Evolutionary conservation across 2,113 vertebrate genomes (phyloP), one percentile per base, ranked within the genome.

Genomic region (Cranoglanis bouderius): DNA sequence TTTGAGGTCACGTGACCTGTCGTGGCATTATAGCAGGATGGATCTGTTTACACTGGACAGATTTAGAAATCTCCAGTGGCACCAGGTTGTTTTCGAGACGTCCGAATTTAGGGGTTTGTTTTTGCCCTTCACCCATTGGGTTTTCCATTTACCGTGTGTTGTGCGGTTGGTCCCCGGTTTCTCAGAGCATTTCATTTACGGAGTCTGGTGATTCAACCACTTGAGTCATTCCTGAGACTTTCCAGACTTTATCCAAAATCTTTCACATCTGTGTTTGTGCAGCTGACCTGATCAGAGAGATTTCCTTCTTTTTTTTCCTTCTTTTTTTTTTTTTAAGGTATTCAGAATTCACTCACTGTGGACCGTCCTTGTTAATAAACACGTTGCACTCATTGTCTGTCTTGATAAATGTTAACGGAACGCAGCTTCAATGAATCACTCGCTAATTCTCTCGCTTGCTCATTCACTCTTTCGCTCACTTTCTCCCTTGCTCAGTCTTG

Each of bases 1-100:
- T 93, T 92, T 90, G 81, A 91, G 90, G 94, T 94, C 94, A 93
- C 92, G 87, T 92, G 94, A 91, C 87, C 89, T 91, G 89, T 91
- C 38, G 84, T 88, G 82, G 84, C 5, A 85, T 92, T 90, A 85
- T 74, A 88, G 93, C 86, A 55, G 77, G 67, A 29, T 32, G 91
- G 93, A 94, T 94, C 90, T 86, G 90, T 95, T 95, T 94, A 93
- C 92, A 85, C 89, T 51, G 63, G 70, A 89, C 91, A 85, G 90
- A 93, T 94, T 93, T 92, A 89, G 92, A 94, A 91, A 91, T 6
- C 86, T 92, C 93, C 85, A 61, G 88, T 74, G 77, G 81, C 90
- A 78, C 26, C 18, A 85, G 46, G 87, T 87, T 87, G 91, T 78
- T 81, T 89, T 85, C 55, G 88, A 78, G 46, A 59, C 81, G 77